Conservation (phyloP, 2,113 vertebrate species). For the Leptodactylus fuscus region DNA sequence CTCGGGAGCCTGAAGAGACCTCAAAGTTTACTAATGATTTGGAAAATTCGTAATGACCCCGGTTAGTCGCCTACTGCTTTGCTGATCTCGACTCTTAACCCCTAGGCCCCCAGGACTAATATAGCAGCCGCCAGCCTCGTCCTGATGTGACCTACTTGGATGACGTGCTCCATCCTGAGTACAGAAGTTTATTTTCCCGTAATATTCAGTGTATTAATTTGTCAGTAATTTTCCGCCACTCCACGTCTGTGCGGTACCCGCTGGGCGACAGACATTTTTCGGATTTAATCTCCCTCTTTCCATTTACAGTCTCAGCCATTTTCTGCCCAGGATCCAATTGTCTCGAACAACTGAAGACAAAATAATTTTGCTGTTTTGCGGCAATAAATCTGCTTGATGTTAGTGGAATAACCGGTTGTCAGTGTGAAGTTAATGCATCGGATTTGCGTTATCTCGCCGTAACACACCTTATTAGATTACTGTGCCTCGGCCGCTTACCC, state of each 20-base stretch:
- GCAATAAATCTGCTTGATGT: constrained; percentile 29
- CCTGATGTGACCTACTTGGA: neutral
- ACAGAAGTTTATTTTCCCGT: neutral
- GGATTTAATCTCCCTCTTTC: neutral
- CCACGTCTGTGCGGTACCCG: neutral
- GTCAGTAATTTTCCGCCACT: neutral
- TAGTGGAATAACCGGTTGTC: neutral
- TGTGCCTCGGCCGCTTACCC: neutral
- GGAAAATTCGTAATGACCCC: no score
- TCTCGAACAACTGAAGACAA: neutral
- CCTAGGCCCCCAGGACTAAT: neutral
- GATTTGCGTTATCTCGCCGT: constrained; percentile 2
- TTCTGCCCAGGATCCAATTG: neutral
- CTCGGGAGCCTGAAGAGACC: no score
- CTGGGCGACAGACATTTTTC: neutral
- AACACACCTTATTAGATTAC: neutral
- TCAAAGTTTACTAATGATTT: no score
- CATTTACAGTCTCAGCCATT: neutral
- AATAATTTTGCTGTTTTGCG: neutral
- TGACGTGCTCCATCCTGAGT: neutral
- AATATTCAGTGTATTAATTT: neutral
- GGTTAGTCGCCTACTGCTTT: no score
- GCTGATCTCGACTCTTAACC: no score
- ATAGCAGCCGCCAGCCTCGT: neutral
- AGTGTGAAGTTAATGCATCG: neutral